Base-by-base conservation (phyloP, 2,888 invertebrate genomes). In the Carcina quercana region DNA sequence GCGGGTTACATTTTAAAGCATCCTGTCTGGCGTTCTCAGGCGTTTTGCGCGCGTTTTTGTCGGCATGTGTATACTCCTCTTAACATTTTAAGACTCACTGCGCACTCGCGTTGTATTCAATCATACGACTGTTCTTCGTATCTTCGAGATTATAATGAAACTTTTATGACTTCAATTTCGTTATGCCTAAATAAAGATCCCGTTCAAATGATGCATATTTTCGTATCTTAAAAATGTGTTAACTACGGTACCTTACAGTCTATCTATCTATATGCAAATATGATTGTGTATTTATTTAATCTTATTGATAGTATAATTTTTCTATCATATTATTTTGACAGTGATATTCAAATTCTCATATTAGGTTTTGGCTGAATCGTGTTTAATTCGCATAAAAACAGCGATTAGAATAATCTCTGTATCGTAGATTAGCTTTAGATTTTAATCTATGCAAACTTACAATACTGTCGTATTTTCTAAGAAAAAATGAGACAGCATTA, bases 111-210 rank as follows among this genome's bases (percentile, higher is more conserved):
- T 53, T 64, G 63, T 64, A 53, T 63, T 78, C 75, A 75, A 72
- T 75, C 72, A 70, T 63, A 76, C 64, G 64, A 78, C 78, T 68
- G 75, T 70, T 66, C 66, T 20, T 60, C 65, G 65, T 79, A 79
- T 79, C 74, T 75, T 55, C 53, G 54, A 71, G 68, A 72, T 79
- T 78, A 78, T 73, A 78, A 78, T 71, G 76, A 79, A 76, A 76
- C 66, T 78, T 80, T 79, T 76, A 76, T 68, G 58, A 60, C 67
- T 70, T 65, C 54, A 59, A 62, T 70, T 62, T 59, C 59, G 59
- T 62, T 74, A 60, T 54, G 49, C 37, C 41, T 42, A 38, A 65
- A 68, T 62, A 59, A 55, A 59, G 46, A 50, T 57, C 52, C 52
- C 45, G 41, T 37, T 29, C 11, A 15, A 15, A 27, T 22, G 14